Evolutionary conservation across 2,797 vertebrate genomes (phyloP).

Genomic region (Ibycter americanus): DNA sequence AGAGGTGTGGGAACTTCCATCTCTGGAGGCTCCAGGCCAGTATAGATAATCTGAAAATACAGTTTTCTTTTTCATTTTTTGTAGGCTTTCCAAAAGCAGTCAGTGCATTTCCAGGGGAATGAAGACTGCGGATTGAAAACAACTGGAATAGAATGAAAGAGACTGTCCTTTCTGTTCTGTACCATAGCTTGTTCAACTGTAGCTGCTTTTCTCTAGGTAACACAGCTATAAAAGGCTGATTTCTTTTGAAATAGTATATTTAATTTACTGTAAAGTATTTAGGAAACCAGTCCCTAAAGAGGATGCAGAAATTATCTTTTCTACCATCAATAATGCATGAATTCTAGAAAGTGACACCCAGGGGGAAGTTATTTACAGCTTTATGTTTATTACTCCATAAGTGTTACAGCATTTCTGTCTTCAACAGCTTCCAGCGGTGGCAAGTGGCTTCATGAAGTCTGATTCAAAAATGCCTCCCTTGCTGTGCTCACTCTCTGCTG

Average conservation of each 20-base stretch:
- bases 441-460: neutral
- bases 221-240: neutral
- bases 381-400: neutral
- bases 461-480: neutral
- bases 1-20: neutral
- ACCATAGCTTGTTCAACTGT: neutral
- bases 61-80: neutral
- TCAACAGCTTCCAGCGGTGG: neutral
- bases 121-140: neutral
- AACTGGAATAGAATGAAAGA: neutral
- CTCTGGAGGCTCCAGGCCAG: neutral
- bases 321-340: neutral
- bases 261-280: neutral
- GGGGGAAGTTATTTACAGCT: neutral
- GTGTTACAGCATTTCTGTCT: neutral
- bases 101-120: neutral
- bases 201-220: neutral
- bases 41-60: neutral
- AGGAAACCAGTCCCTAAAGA: neutral
- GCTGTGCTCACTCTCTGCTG: neutral
- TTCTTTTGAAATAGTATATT: neutral
- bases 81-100: neutral
- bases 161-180: neutral
- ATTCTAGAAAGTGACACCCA: neutral
- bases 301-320: neutral